These are phyloP conservation scores for Urosaurus nigricauda DNA, from an alignment of 2,797 vertebrate genomes.

Conservation along the genomic window DNA sequence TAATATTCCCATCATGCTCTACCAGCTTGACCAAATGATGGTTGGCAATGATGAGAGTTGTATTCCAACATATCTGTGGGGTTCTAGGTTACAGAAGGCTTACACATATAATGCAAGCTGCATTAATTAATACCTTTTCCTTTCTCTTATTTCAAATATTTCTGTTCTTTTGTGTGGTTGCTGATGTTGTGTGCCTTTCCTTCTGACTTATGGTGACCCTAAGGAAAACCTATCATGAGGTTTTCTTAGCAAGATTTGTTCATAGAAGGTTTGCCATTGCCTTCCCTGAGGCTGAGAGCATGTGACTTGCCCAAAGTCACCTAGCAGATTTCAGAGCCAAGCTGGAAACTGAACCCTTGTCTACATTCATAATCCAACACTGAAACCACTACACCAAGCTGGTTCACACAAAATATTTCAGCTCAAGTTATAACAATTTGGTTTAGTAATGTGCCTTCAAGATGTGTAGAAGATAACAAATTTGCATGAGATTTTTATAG, in stretches of 20 bases:
- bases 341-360: no score
- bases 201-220: no score
- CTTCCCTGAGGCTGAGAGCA: no score
- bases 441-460: conserved; percentile 23
- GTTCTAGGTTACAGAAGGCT: neutral
- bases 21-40: neutral
- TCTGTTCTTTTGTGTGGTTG: neutral
- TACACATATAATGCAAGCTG: neutral
- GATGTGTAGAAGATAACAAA: conserved; percentile 32
- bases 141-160: neutral
- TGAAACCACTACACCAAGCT: no score
- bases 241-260: no score
- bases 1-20: no score
- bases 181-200: no score
- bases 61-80: neutral
- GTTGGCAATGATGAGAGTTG: neutral
- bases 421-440: conserved; percentile 41
- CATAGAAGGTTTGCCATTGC: no score
- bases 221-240: no score
- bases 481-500: conserved; percentile 10
- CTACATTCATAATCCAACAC: no score
- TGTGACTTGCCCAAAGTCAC: no score
- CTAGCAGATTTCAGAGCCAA: no score
- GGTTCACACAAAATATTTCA: neutral
- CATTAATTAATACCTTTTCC: neutral